Evolutionary conservation across 2,113 vertebrate genomes (phyloP), one percentile per base, ranked within the genome.

Genomic region (Passerina amoena): DNA sequence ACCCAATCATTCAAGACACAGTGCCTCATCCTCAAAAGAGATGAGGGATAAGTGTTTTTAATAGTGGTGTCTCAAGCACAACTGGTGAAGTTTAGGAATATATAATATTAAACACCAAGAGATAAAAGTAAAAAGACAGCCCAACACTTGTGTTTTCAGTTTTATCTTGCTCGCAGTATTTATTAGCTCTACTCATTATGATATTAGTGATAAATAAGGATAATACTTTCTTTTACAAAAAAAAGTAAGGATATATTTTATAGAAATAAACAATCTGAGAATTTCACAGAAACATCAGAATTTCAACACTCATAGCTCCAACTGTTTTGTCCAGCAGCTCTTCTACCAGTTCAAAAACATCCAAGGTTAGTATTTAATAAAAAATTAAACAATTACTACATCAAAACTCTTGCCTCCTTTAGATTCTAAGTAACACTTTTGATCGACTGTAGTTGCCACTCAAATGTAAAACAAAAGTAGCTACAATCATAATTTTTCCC

Each of bases 251-350:
- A 90, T 94, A 94, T 97, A 92, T 79, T 76, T 92, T 72, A 77
- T 82, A 95, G 81, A 69, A 94, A 95, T 92, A 93, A 98, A 97
- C 95, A 97, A 95, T 98, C 97, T 97, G 97, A 98, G 95, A 66
- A 97, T 97, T 98, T 98, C 97, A 98, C 96, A 97, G 97, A 97
- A 98, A 98, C 95, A 80, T 97, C 96, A 98, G 97, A 97, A 96
- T 96, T 97, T 94, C 82, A 96, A 96, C 90, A 96, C 96, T 96
- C 75, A 56, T 94, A 96, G 82, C 92, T 97, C 90, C 96, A 90
- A 92, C 88, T 92, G 76, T 96, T 81, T 91, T 73, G 73, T 90
- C 92, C 96, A 96, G 83, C 72, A 96, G 77, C 86, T 89, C 50
- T 77, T 92, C 94, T 94, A 97, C 48, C 85, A 90, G 68, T 68